A percentile compares a stretch with the other conserved stretches of the same genome.
phyloP scores from a whole-genome alignment of 2,797 vertebrate species.

The Coluber constrictor region DNA sequence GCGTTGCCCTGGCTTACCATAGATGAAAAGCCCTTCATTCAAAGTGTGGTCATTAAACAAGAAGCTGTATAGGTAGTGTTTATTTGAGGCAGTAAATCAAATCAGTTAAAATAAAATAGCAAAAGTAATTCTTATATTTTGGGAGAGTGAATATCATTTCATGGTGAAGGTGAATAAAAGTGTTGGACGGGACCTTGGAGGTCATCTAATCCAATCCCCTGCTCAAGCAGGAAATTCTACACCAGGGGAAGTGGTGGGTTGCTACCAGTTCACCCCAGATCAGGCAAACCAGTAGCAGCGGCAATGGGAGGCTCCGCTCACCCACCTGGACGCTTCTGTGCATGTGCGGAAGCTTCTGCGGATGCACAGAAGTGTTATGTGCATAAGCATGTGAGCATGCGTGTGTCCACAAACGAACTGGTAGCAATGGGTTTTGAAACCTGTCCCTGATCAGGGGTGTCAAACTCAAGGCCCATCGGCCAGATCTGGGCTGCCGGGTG shows the following conservation, averaged over 20 bases:
- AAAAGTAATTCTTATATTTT: not conserved
- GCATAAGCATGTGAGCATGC: too few species aligned
- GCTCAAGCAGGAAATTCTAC: not conserved
- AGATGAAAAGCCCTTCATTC: not conserved
- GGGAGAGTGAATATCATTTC: not conserved
- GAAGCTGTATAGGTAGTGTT: not conserved
- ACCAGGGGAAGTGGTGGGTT: not conserved
- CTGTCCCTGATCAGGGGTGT: not conserved
- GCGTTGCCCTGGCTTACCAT: not conserved
- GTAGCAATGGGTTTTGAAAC: too few species aligned
- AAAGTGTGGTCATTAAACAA: not conserved
- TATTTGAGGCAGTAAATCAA: not conserved
- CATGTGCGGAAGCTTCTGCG: too few species aligned
- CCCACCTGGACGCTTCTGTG: too few species aligned
- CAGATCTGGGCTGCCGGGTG: too few species aligned
- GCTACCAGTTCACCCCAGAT: too few species aligned
- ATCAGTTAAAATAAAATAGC: not conserved
- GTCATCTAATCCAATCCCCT: not conserved
- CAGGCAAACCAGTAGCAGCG: accelerated
- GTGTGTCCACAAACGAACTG: too few species aligned
- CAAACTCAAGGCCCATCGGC: not conserved
- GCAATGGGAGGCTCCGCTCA: too few species aligned
- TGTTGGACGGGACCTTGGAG: not conserved
- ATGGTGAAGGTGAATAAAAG: not conserved
- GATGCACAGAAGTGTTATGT: too few species aligned